Conservation (phyloP, 92 coral and sea anemone species). For the Chrysogorgia sp. region DNA sequence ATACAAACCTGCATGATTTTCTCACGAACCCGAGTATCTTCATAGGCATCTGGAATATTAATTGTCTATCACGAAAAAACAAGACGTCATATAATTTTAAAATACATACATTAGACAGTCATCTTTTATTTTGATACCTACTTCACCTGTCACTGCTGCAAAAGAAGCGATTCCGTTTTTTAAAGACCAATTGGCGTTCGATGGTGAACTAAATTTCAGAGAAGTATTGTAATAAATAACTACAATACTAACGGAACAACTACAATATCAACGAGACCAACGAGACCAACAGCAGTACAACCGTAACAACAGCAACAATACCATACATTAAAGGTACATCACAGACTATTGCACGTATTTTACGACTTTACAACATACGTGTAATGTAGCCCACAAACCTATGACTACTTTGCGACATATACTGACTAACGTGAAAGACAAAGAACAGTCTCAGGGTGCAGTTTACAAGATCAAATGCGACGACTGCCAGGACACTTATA, state of each 20-base stretch:
- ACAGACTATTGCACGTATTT: too few species aligned
- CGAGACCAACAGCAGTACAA: too few species aligned
- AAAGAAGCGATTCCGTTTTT: constrained; percentile 85
- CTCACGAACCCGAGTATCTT: constrained; percentile 81
- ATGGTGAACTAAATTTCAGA: constrained; percentile 51
- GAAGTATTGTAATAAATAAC: not conserved
- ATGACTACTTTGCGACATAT: too few species aligned
- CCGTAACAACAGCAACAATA: not conserved
- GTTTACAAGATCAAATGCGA: too few species aligned
- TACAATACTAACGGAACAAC: too few species aligned
- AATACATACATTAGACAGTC: not conserved
- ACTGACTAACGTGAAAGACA: too few species aligned
- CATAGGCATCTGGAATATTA: constrained; percentile 89
- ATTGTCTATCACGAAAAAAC: constrained; percentile 59
- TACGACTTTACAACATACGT: too few species aligned
- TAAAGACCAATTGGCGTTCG: constrained; percentile 79
- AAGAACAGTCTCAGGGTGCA: too few species aligned
- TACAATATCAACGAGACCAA: not conserved
- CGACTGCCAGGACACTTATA: too few species aligned
- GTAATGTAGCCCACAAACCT: too few species aligned
- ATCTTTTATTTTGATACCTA: constrained; percentile 3
- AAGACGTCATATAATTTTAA: not conserved
- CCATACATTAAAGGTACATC: too few species aligned
- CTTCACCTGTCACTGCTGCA: constrained; percentile 83
- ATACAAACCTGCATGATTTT: constrained; percentile 58